Percentiles rank a stretch among this genome's conserved stretches.
Evolutionary conservation across 2,888 invertebrate genomes (phyloP).

Genomic region (Buathra laborator): DNA sequence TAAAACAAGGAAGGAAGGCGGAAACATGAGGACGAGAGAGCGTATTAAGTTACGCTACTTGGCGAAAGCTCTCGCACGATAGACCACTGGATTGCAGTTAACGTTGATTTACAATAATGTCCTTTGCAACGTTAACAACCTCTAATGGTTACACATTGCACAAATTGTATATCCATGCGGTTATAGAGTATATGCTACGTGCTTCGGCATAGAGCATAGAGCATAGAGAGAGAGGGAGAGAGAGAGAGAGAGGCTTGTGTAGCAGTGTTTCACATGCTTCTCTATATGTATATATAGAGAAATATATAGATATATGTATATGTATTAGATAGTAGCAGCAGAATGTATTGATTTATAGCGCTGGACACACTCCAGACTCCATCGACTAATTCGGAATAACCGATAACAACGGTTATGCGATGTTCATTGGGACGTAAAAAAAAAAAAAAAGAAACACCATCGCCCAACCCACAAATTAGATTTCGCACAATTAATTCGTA

Average conservation of each 20-base stretch:
- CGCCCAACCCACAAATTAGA: not conserved
- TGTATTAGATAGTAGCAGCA: constrained; percentile 49
- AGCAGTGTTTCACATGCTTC: constrained; percentile 7
- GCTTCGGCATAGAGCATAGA: constrained; percentile 36
- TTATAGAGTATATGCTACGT: constrained; percentile 36
- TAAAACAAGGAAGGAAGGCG: constrained; percentile 18
- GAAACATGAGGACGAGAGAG: constrained; percentile 43
- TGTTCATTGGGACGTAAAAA: not conserved
- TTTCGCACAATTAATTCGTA: not conserved
- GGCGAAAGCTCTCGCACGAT: constrained; percentile 76
- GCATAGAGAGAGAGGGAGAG: not conserved
- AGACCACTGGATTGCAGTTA: constrained; percentile 77
- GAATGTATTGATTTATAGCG: constrained; percentile 75
- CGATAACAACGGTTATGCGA: constrained; percentile 48
- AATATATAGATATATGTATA: constrained; percentile 26
- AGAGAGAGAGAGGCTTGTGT: no score
- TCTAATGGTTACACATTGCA: constrained; percentile 81
- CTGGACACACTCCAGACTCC: constrained; percentile 68
- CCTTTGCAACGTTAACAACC: constrained; percentile 80
- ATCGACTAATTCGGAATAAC: constrained; percentile 68
- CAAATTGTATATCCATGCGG: constrained; percentile 75
- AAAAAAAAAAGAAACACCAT: not conserved
- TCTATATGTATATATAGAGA: no score
- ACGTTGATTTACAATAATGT: constrained; percentile 82
- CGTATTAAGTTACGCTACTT: constrained; percentile 75